Evolutionary conservation across 30 jellyfish, hydroid and myxozoan species (phyloP).

Genomic region (Cassiopea xamachana): DNA sequence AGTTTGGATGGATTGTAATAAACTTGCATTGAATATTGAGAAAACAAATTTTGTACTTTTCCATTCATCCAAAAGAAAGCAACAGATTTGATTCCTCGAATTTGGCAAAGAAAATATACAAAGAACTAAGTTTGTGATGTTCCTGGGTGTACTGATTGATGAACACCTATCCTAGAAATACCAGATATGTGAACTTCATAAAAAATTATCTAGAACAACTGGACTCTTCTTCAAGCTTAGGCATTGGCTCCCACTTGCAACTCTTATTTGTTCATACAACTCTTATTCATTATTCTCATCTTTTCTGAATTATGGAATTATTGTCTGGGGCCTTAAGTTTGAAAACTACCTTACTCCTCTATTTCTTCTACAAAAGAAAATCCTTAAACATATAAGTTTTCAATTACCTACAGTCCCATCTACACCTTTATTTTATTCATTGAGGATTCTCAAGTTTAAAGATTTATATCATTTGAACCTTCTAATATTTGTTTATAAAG

Average conservation of each 20-base stretch:
- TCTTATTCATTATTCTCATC: constrained; percentile 46
- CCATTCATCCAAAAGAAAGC: constrained; percentile 46
- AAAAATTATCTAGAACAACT: constrained; percentile 51
- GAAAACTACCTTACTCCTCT: background rate
- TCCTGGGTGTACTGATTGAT: constrained; percentile 64
- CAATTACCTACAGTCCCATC: constrained; percentile 14
- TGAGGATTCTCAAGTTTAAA: constrained; percentile 11
- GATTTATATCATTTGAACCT: background rate
- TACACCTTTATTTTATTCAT: constrained; percentile 29
- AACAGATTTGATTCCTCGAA: constrained; percentile 20
- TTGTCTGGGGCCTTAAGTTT: background rate
- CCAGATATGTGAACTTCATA: constrained; percentile 38
- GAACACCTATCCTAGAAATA: constrained; percentile 63
- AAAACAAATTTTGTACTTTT: constrained; percentile 42
- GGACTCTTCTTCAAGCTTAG: constrained; percentile 42
- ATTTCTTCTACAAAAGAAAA: constrained; percentile 31
- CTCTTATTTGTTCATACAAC: constrained; percentile 32
- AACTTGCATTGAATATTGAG: constrained; percentile 54
- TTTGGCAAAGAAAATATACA: background rate
- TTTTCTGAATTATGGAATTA: constrained; percentile 8
- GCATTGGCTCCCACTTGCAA: constrained; percentile 40
- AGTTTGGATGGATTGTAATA: constrained; percentile 45
- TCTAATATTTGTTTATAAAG: background rate
- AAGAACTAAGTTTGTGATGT: constrained; percentile 38
- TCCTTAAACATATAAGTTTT: constrained; percentile 22